These are phyloP conservation scores for Zalophus californianus DNA, from an alignment of 2,797 vertebrate species.

Conservation along the genomic window DNA sequence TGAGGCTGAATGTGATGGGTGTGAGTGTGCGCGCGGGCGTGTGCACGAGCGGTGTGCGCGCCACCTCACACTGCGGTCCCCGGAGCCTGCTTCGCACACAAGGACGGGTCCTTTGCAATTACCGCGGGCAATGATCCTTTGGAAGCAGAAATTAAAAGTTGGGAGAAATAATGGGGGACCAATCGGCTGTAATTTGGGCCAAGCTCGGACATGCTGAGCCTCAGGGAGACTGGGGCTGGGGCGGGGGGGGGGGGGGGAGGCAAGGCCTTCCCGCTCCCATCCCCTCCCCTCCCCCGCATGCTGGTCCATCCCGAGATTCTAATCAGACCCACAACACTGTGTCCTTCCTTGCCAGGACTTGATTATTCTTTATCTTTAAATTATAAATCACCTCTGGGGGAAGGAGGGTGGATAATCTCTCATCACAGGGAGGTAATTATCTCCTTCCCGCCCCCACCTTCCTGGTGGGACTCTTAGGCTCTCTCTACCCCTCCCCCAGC, in stretches of 20 bases:
- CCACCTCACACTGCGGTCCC: slow-evolving; percentile 66
- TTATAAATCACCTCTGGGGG: slow-evolving; percentile 89
- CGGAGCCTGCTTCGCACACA: slow-evolving; percentile 91
- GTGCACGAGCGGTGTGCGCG: slow-evolving; percentile 15
- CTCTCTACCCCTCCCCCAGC: slow-evolving; percentile 41
- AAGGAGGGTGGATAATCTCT: slow-evolving; percentile 83
- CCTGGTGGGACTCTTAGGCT: slow-evolving; percentile 5
- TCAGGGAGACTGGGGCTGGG: slow-evolving; percentile 87
- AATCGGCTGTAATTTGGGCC: slow-evolving; percentile 92
- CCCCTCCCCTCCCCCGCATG: slow-evolving; percentile 76
- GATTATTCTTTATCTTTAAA: slow-evolving; percentile 89
- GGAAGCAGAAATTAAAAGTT: slow-evolving; percentile 98
- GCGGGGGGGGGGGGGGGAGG: slow-evolving; percentile 77
- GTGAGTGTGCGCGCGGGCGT: neutral
- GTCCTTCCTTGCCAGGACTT: slow-evolving; percentile 88
- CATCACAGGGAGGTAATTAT: slow-evolving; percentile 84
- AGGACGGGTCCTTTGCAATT: slow-evolving; percentile 97
- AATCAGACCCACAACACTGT: slow-evolving; percentile 88
- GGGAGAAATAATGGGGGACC: slow-evolving; percentile 96
- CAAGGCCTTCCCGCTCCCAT: slow-evolving; percentile 70
- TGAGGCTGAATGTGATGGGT: neutral
- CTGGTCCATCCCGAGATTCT: slow-evolving; percentile 88
- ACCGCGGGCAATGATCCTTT: slow-evolving; percentile 97
- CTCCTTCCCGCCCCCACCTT: slow-evolving; percentile 79
- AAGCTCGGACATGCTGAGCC: slow-evolving; percentile 92